Percentiles rank a stretch among this genome's conserved stretches.
Evolutionary conservation across 2,113 vertebrate genomes (phyloP).

Genomic region (Seriola quinqueradiata): DNA sequence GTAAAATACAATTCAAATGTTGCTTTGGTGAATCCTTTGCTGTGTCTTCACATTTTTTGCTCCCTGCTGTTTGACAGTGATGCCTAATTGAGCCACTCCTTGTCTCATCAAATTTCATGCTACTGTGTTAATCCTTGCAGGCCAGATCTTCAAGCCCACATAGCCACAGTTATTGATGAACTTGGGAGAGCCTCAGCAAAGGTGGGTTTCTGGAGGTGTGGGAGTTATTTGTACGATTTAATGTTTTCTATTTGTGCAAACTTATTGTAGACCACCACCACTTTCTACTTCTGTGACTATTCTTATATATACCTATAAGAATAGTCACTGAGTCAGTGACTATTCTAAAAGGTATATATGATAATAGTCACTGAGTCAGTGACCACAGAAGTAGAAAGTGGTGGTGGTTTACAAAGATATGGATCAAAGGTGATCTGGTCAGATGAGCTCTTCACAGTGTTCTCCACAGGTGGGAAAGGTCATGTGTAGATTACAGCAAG

Average conservation of each 20-base stretch:
- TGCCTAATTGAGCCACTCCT: neutral
- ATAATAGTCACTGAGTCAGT: neutral
- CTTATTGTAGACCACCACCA: too few species aligned
- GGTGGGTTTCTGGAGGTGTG: conserved; percentile 59
- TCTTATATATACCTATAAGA: too few species aligned
- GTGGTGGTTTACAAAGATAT: too few species aligned
- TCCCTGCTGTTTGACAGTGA: neutral
- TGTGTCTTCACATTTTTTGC: neutral
- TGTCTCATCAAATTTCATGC: neutral
- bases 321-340: neutral
- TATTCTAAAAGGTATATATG: too few species aligned
- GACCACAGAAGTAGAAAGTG: neutral
- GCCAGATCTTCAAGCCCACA: conserved; percentile 76
- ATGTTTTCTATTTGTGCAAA: neutral
- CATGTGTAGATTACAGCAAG: too few species aligned
- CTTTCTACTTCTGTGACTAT: too few species aligned
- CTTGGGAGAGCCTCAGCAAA: conserved; percentile 86
- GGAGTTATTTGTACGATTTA: neutral
- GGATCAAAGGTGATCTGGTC: too few species aligned
- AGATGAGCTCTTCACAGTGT: too few species aligned
- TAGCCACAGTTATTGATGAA: conserved; percentile 82
- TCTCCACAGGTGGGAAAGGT: too few species aligned
- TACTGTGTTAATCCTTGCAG: conserved; percentile 52
- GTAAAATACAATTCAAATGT: neutral
- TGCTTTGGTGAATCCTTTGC: neutral